A percentile compares a stretch with the other conserved stretches of the same genome.
Evolutionary conservation across 2,113 vertebrate species (phyloP).

Genomic region (Varanus komodoensis): DNA sequence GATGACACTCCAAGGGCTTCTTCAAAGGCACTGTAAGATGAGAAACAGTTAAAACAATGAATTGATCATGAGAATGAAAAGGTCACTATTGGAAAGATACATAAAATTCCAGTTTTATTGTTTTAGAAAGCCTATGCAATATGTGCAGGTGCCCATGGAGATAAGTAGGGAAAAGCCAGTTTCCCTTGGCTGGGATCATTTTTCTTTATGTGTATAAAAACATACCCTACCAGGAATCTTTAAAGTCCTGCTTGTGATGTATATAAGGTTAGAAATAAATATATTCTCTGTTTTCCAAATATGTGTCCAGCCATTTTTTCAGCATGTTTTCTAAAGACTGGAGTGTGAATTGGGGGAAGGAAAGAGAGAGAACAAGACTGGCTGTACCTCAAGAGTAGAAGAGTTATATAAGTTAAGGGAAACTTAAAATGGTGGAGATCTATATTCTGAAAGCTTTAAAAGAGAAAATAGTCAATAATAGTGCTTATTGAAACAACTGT

Average conservation of each 20-base stretch:
- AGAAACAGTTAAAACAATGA: too few species aligned
- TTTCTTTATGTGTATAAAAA: background rate
- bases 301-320: background rate
- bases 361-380: background rate
- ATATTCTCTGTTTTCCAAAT: background rate
- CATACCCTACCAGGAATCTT: background rate
- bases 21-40: too few species aligned
- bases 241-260: background rate
- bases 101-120: background rate
- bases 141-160: background rate
- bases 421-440: background rate
- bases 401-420: background rate
- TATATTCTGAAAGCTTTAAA: background rate
- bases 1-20: too few species aligned
- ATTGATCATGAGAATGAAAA: too few species aligned
- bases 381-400: background rate
- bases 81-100: background rate
- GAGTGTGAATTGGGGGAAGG: background rate
- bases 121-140: background rate
- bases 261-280: background rate
- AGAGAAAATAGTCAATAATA: background rate
- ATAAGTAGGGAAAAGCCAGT: background rate
- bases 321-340: background rate
- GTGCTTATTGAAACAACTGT: background rate
- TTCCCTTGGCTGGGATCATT: background rate